Base-by-base conservation (phyloP, 1,140 invertebrate genomes). In the Solenopsis invicta region DNA sequence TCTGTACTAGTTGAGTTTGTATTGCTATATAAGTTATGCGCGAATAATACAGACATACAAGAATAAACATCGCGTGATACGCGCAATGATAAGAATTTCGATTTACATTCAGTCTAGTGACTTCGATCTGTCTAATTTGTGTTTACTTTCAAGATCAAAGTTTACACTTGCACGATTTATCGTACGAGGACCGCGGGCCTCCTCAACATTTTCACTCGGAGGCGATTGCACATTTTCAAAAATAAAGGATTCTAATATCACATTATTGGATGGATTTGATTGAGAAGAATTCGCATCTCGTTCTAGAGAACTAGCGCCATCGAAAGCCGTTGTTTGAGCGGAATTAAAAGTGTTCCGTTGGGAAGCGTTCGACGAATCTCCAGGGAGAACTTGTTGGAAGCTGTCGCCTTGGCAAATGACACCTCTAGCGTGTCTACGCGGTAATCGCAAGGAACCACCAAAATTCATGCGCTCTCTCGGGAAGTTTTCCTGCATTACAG, bases 231-330 rank as follows among this genome's bases (percentile, higher is more conserved):
- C 88, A 81, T 91, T 89, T 76, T 92, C 92, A 77, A 89, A 91
- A 89, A 89, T 85, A 82, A 92, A 92, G 91, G 92, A 90, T 88
- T 91, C 92, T 94, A 93, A 94, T 95, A 95, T 95, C 94, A 95
- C 94, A 95, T 95, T 95, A 89, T 93, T 95, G 95, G 95, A 95
- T 95, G 95, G 95, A 95, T 93, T 95, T 88, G 93, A 94, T 93
- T 94, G 92, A 90, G 87, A 82, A 48, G 90, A 72, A 69, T 64
- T 78, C 5, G 29, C 67, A 10, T 69, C 21, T 13, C 56, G 69
- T 52, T 72, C 71, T 37, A 62, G 18, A 41, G 71, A 48, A 41
- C 13, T 85, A 3, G 50, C 45, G 21, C 18, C 41, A 10, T 34
- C 48, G n/a, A 29, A 64, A 12, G 62, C n/a, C 10, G 61, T 13